Percentiles rank a stretch among this genome's conserved stretches.
Conservation (phyloP, 2,797 vertebrate genomes). For the Micromesistius poutassou region DNA sequence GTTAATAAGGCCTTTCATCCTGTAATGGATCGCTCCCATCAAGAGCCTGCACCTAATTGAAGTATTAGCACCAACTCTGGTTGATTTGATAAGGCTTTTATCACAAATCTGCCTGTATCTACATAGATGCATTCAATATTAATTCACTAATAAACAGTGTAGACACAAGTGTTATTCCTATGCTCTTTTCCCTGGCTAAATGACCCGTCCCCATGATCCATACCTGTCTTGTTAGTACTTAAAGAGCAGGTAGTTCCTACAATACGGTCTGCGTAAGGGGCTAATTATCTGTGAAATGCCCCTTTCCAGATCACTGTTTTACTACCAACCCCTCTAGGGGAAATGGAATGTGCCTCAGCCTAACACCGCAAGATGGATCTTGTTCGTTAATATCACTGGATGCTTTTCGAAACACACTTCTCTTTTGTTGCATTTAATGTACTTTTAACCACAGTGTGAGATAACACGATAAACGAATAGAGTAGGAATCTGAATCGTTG, state of each 20-base stretch:
- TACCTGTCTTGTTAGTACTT: slow-evolving; percentile 34
- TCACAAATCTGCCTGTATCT: background rate
- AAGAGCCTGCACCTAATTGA: too few species aligned
- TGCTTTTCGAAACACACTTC: background rate
- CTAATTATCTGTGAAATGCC: slow-evolving; percentile 64
- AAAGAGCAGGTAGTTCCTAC: slow-evolving; percentile 29
- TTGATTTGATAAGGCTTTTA: too few species aligned
- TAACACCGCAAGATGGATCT: background rate
- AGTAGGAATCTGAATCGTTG: background rate
- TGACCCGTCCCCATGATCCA: background rate
- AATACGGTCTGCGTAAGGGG: slow-evolving; percentile 32
- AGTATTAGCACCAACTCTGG: too few species aligned
- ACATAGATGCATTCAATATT: background rate
- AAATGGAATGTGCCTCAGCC: background rate
- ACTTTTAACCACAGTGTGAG: background rate
- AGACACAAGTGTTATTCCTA: background rate
- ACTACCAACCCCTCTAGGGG: slow-evolving; percentile 31
- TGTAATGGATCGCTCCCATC: too few species aligned
- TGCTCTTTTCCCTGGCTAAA: background rate
- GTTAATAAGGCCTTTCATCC: too few species aligned
- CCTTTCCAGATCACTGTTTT: slow-evolving; percentile 44
- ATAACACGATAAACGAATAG: background rate
- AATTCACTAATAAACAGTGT: background rate
- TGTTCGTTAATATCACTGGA: background rate
- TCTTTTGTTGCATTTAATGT: background rate